phyloP scores from a whole-genome alignment of 2,113 vertebrate genomes.

The Collichthys lucidus region DNA sequence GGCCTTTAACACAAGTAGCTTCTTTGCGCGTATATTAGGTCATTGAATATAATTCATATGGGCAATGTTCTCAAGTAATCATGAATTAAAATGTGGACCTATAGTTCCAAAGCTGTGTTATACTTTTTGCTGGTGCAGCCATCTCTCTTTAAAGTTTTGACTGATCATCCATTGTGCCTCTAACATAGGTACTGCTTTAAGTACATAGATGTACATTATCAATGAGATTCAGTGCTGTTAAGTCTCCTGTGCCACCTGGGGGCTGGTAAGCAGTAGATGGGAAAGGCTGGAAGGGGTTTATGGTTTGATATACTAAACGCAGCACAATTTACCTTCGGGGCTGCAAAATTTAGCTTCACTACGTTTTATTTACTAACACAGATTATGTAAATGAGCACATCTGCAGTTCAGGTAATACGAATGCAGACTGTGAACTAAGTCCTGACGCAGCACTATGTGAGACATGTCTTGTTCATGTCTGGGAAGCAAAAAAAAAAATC shows the following conservation, averaged over 20 bases:
- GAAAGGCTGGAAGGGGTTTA: slow-evolving; percentile 9
- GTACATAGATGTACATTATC: neutral
- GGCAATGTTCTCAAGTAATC: neutral
- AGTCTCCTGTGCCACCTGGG: neutral
- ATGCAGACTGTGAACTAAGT: slow-evolving; percentile 22
- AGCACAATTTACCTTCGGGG: slow-evolving; percentile 21
- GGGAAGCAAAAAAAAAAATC: slow-evolving; percentile 2
- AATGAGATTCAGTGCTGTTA: neutral
- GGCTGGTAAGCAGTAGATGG: neutral
- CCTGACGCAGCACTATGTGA: neutral
- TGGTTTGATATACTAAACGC: slow-evolving; percentile 10
- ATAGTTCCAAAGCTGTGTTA: neutral
- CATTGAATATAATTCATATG: neutral
- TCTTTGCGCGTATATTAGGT: neutral
- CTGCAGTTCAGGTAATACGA: slow-evolving; percentile 31
- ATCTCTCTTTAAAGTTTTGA: neutral
- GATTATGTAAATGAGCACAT: slow-evolving; percentile 32
- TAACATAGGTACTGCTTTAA: neutral
- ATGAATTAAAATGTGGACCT: neutral
- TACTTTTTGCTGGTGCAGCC: neutral
- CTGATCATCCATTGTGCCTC: neutral
- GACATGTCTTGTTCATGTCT: neutral
- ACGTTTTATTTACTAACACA: slow-evolving; percentile 25
- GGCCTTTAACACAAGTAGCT: slow-evolving; percentile 22
- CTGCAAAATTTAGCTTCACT: slow-evolving; percentile 12